These are phyloP conservation scores for Sebastes reedi DNA, from an alignment of 2,797 vertebrate species.

Conservation along the genomic window DNA sequence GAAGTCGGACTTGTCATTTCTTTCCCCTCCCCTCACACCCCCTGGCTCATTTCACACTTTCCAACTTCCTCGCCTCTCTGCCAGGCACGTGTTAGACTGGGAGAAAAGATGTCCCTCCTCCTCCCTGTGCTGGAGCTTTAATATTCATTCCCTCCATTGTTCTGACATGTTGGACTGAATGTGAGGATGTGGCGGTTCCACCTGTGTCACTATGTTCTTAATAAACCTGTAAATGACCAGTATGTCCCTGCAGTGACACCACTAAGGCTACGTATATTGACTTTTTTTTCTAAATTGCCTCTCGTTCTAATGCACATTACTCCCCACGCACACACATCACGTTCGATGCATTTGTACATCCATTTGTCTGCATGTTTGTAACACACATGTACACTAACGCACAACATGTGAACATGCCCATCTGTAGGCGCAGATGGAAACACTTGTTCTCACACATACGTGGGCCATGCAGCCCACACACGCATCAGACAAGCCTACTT, in stretches of 20 bases:
- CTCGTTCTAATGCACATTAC: not conserved
- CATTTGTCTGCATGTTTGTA: not conserved
- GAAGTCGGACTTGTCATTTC: constrained; percentile 49
- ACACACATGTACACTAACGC: not conserved
- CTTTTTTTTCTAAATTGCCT: not conserved
- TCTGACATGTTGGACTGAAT: not conserved
- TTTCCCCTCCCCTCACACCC: constrained; percentile 25
- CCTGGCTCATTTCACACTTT: constrained; percentile 71
- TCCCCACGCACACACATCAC: not conserved
- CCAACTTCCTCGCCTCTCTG: constrained; percentile 39
- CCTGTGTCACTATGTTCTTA: not conserved
- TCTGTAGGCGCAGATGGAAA: constrained; percentile 44
- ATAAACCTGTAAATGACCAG: not conserved
- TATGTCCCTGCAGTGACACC: not conserved
- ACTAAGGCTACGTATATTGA: not conserved
- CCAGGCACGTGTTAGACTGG: constrained; percentile 22
- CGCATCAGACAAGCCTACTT: not conserved
- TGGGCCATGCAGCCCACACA: not conserved
- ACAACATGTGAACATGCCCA: constrained; percentile 26
- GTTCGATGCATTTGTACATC: not conserved
- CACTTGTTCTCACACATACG: constrained; percentile 1
- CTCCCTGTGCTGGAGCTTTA: not conserved
- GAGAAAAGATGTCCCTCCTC: constrained; percentile 2
- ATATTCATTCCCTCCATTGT: not conserved
- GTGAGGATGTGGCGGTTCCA: not conserved